Conservation (phyloP, 2,797 vertebrate genomes). For the Halcyon smyrnensis region DNA sequence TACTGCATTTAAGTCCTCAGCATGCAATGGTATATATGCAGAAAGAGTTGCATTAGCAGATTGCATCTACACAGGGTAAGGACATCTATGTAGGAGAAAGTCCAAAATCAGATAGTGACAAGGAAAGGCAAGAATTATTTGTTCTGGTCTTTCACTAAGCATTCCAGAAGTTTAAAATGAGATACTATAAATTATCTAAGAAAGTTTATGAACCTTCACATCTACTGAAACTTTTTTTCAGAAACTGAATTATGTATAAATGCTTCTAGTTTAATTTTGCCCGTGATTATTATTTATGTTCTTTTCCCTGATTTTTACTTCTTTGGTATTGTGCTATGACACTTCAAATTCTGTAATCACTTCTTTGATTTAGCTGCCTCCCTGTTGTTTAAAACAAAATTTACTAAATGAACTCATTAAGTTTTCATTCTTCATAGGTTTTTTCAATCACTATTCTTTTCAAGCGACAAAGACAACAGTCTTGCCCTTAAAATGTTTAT, state of each 20-base stretch:
- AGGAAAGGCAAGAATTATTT: not conserved
- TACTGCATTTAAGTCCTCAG: not conserved
- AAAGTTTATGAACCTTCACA: not conserved
- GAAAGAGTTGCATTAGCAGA: not conserved
- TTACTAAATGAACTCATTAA: not conserved
- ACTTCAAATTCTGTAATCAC: not conserved
- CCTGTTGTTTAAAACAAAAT: not conserved
- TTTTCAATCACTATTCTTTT: not conserved
- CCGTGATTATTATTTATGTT: not conserved
- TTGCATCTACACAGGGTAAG: not conserved
- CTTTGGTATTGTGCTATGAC: not conserved
- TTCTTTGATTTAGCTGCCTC: not conserved
- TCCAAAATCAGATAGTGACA: not conserved
- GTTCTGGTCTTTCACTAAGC: not conserved
- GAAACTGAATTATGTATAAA: not conserved
- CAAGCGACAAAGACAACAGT: not conserved
- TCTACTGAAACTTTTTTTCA: not conserved
- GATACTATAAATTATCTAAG: not conserved
- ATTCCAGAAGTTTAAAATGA: not conserved
- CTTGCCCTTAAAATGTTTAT: not conserved
- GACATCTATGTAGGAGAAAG: not conserved
- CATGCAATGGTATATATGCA: not conserved
- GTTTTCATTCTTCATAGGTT: not conserved
- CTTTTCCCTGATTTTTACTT: not conserved
- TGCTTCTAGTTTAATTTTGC: not conserved